Conservation (phyloP, 2,888 invertebrate genomes). For the Litoditis marina region DNA sequence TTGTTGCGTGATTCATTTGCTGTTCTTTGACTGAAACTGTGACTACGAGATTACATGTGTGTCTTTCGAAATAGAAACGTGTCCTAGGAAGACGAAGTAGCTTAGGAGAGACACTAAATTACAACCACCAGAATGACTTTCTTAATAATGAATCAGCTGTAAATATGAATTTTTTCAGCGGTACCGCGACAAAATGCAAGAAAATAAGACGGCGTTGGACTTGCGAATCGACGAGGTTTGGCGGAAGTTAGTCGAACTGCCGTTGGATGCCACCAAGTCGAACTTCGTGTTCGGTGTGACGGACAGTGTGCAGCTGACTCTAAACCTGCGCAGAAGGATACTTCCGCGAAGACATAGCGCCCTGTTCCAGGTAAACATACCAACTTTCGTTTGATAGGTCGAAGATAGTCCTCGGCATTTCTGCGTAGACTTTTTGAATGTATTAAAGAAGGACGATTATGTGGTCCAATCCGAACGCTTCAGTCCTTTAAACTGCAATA, state of each 20-base stretch:
- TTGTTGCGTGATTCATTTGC: not conserved
- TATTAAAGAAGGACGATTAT: too few species aligned
- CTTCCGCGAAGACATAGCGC: conserved; percentile 3
- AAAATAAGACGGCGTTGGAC: conserved; percentile 35
- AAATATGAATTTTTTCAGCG: too few species aligned
- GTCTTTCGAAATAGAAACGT: too few species aligned
- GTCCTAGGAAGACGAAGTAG: too few species aligned
- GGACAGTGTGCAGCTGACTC: conserved; percentile 8
- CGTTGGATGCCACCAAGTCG: not conserved
- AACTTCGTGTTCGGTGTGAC: conserved; percentile 11
- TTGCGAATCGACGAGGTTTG: conserved; percentile 30
- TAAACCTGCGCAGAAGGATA: conserved; percentile 11
- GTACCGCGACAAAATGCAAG: conserved; percentile 28
- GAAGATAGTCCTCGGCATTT: not conserved
- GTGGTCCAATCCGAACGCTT: too few species aligned
- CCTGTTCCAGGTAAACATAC: conserved; percentile 8
- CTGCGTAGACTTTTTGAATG: too few species aligned
- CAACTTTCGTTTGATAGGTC: not conserved
- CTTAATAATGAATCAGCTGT: too few species aligned
- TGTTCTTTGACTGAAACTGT: too few species aligned
- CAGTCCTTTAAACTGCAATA: too few species aligned
- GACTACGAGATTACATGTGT: too few species aligned
- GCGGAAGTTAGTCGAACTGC: conserved; percentile 9
- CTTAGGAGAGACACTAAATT: too few species aligned
- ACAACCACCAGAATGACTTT: too few species aligned